phyloP scores from a whole-genome alignment of 2,113 vertebrate genomes.

The Zosterops lateralis region DNA sequence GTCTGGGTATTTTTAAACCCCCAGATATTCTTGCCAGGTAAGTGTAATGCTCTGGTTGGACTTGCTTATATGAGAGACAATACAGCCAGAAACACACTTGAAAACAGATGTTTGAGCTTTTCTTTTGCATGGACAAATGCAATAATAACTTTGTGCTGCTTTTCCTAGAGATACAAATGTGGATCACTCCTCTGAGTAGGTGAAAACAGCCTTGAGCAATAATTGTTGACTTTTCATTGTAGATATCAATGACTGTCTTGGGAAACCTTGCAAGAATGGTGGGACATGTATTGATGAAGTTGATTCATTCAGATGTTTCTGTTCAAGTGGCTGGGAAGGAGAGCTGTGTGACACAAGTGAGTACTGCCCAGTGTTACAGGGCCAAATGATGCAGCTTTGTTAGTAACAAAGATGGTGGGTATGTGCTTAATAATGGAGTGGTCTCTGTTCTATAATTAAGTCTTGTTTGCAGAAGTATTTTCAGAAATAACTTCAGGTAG shows the following conservation, averaged over 20 bases:
- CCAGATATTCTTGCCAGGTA: not conserved
- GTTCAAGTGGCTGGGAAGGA: constrained; percentile 91
- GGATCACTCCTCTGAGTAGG: too few relatives aligned
- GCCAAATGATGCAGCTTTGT: not conserved
- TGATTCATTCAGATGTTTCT: constrained; percentile 88
- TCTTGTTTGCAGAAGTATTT: not conserved
- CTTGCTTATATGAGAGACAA: not conserved
- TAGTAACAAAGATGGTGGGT: not conserved
- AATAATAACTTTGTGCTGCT: not conserved
- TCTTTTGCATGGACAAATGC: not conserved
- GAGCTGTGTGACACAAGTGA: constrained; percentile 87
- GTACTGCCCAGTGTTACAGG: constrained; percentile 35
- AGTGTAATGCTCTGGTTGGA: not conserved
- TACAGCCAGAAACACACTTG: not conserved
- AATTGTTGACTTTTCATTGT: not conserved
- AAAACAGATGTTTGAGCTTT: not conserved
- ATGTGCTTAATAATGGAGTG: not conserved
- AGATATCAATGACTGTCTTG: constrained; percentile 93
- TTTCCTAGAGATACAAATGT: not conserved
- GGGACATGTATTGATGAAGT: constrained; percentile 92
- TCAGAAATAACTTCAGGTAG: not conserved
- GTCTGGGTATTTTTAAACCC: not conserved
- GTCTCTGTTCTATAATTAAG: not conserved
- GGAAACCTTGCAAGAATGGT: constrained; percentile 87
- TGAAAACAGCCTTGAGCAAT: not conserved